Percentiles rank a stretch among this genome's conserved stretches.
Conservation (phyloP, 2,888 invertebrate species). For the Polietes domitor region DNA sequence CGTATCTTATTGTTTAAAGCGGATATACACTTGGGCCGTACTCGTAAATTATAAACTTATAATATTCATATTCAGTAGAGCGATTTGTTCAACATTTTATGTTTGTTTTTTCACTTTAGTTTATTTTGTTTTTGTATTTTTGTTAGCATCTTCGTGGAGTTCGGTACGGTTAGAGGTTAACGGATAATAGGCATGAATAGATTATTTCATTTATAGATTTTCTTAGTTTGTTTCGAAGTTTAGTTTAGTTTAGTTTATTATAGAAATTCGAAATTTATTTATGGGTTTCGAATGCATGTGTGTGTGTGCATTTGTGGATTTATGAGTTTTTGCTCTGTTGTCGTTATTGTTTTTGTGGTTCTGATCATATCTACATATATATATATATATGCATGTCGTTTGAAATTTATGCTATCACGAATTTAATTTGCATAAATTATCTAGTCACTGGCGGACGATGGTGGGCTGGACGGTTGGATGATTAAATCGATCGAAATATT, state of each 20-base stretch:
- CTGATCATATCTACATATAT: not conserved
- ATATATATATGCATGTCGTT: not conserved
- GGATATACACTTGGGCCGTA: not conserved
- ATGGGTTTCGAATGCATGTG: not conserved
- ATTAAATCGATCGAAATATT: not conserved
- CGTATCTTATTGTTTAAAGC: not conserved
- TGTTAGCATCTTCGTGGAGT: constrained; percentile 25
- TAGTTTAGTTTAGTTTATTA: not conserved
- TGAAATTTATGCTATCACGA: not conserved
- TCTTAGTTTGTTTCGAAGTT: constrained; percentile 7
- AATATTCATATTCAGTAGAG: not conserved
- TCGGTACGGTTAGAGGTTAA: not conserved
- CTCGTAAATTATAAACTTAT: not conserved
- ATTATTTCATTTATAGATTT: constrained; percentile 1
- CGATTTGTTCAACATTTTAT: not conserved
- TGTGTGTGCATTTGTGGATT: too few relatives aligned
- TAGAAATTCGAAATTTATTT: constrained; percentile 2
- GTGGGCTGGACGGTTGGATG: not conserved
- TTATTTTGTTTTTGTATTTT: not conserved
- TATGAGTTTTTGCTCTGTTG: too few relatives aligned
- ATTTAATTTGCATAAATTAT: constrained; percentile 17
- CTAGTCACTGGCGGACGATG: not conserved
- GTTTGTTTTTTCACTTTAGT: not conserved
- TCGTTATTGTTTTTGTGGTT: not conserved
- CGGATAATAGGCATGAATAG: constrained; percentile 16